phyloP scores from a whole-genome alignment of 2,797 vertebrate species.

The Anomalospiza imberbis region DNA sequence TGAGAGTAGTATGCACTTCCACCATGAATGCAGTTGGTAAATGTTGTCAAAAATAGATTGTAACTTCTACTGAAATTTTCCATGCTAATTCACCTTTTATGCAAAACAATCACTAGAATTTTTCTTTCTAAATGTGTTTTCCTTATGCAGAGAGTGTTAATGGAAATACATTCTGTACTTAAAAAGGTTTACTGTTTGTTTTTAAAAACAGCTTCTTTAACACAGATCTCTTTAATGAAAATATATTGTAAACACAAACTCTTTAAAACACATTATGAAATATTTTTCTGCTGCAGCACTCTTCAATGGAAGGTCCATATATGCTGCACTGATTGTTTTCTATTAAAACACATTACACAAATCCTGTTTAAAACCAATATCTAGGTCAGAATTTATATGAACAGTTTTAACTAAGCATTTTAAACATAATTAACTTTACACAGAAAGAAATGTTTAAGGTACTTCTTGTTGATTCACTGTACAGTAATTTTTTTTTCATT shows the following conservation, averaged over 20 bases:
- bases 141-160: not conserved
- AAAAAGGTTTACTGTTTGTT: conserved; percentile 1
- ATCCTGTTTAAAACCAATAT: not conserved
- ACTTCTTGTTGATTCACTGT: not conserved
- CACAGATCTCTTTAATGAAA: not conserved
- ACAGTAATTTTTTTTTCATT: not conserved
- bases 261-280: not conserved
- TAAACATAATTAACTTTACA: not conserved
- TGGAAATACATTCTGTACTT: not conserved
- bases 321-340: not conserved
- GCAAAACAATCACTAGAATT: not conserved
- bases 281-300: not conserved
- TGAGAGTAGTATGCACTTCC: not conserved
- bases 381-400: not conserved
- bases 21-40: not conserved
- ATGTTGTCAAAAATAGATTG: not conserved
- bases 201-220: not conserved
- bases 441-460: not conserved
- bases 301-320: not conserved
- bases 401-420: not conserved
- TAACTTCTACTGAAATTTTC: not conserved
- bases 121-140: not conserved
- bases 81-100: not conserved
- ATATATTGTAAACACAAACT: not conserved
- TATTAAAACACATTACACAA: not conserved